Base-by-base conservation (phyloP, 1,140 invertebrate genomes). In the Hylyphantes graminicola region DNA sequence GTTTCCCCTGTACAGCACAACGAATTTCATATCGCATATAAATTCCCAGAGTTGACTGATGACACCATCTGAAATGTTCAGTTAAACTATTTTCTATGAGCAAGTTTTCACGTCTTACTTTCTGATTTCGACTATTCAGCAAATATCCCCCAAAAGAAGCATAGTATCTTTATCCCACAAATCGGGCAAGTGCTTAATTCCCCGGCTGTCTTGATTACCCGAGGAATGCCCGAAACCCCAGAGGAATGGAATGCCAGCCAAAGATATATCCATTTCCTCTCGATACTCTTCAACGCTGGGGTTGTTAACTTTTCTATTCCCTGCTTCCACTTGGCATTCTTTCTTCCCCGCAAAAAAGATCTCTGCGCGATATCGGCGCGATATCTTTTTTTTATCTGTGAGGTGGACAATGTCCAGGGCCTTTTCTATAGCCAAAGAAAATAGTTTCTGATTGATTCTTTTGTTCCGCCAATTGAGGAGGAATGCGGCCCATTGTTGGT, bases 241-340 rank as follows among this genome's bases (percentile, higher is more conserved):
- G 35, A 61, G 35, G 74, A 76, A 76, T 76, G 74, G 35, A 35
- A 35, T 35, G 1, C 35, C 35, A 35, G 35, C 5, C 35, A 35
- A 35, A 35, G 35, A 35, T 35, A 35, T n/a, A n/a, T n/a, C 13
- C 17, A 13, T 61, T 61, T 61, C 13, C 17, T 61, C 59, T 61
- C 59, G 13, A 15, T 17, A 61, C 13, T 61, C 5, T 15, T 17
- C 48, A 12, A 50, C 68, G 17, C 48, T 55, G 57, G 51, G 59
- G 15, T 55, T 35, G 74, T 76, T 76, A 76, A 76, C 74, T 76
- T 51, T 63, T 51, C 74, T 76, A 55, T 61, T 76, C 74, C n/a
- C 74, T 64, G n/a, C 64, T 35, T 35, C 35, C 35, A 51, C 59
- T 74, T 57, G 53, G 53, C 74, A 76, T 76, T 76, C 74, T 63